phyloP scores from a whole-genome alignment of 2,797 vertebrate species.

The Chanos chanos region DNA sequence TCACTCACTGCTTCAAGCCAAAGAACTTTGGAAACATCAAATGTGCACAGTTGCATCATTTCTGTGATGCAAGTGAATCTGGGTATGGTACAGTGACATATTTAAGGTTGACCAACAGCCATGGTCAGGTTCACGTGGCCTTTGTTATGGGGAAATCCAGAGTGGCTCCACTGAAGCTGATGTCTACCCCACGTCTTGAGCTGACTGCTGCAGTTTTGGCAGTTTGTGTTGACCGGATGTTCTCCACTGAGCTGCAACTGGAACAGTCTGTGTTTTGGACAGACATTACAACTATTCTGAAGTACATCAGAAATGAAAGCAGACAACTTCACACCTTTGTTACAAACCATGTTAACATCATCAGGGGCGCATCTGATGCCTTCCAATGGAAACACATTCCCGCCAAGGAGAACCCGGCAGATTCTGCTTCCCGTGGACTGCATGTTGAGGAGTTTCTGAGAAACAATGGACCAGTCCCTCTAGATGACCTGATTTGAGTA shows the following conservation, averaged over 20 bases:
- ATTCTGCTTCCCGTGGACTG: too few relatives aligned
- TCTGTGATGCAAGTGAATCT: conserved; percentile 11
- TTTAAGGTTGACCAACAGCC: not conserved
- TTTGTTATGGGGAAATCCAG: too few relatives aligned
- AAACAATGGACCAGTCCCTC: too few relatives aligned
- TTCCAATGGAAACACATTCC: too few relatives aligned
- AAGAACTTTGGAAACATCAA: not conserved
- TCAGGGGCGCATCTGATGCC: not conserved
- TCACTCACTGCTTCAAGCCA: conserved; percentile 11
- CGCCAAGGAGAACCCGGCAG: too few relatives aligned
- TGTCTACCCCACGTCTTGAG: conserved; percentile 5
- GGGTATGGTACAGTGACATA: conserved; percentile 15
- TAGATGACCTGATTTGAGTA: too few relatives aligned
- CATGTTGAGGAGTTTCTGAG: too few relatives aligned
- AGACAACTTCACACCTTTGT: conserved; percentile 6
- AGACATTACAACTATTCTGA: too few relatives aligned
- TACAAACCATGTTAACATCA: not conserved
- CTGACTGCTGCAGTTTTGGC: conserved; percentile 6
- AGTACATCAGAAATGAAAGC: too few relatives aligned
- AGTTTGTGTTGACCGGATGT: conserved; percentile 6
- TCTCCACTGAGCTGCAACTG: not conserved
- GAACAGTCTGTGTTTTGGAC: not conserved
- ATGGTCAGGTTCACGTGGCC: not conserved
- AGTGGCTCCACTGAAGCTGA: too few relatives aligned
- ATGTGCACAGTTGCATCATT: conserved; percentile 7